Evolutionary conservation across 2,888 invertebrate species (phyloP), one percentile per base, ranked within the genome.

Genomic region (Trichogramma evanescens): DNA sequence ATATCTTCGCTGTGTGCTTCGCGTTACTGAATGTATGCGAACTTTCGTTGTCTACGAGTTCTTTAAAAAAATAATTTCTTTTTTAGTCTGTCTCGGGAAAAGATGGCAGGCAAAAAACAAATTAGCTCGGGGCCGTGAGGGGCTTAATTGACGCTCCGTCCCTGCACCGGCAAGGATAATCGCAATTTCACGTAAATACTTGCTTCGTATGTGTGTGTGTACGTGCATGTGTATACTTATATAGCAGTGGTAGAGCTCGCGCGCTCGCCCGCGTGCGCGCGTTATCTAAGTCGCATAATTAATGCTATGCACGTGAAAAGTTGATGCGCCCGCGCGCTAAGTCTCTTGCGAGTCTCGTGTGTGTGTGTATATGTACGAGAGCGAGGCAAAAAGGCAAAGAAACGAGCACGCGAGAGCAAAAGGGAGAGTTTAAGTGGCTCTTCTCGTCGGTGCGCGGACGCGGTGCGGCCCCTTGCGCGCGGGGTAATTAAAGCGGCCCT

Each of bases 401-500:
- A 26, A 26, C 26, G 26, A 26, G 26, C 26, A 26, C 26, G 26
- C 26, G 26, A 26, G 26, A 26, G 26, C 26, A 26, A 26, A 26
- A 26, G 26, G 26, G 26, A 26, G 26, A 26, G 26, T 26, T 26
- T 26, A 26, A 26, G 26, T 26, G 26, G 26, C 26, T 26, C 26
- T 26, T 26, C 26, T 26, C 52, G 61, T 58, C 64, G 59, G 64
- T 61, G 64, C 64, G 63, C 67, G 63, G 61, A 63, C 64, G 63
- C 67, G 63, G 61, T 63, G 56, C 60, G 63, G 50, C 66, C 59
- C 66, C 66, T 56, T 62, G 62, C 50, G 60, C 61, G 57, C 56
- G 40, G 43, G 54, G 57, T 63, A 63, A 63, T 63, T 63, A 63
- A 63, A 56, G 54, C 62, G 10, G 10, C 48, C 54, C 56, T 59